phyloP scores from a whole-genome alignment of 2,113 vertebrate species.

The Panthera tigris region DNA sequence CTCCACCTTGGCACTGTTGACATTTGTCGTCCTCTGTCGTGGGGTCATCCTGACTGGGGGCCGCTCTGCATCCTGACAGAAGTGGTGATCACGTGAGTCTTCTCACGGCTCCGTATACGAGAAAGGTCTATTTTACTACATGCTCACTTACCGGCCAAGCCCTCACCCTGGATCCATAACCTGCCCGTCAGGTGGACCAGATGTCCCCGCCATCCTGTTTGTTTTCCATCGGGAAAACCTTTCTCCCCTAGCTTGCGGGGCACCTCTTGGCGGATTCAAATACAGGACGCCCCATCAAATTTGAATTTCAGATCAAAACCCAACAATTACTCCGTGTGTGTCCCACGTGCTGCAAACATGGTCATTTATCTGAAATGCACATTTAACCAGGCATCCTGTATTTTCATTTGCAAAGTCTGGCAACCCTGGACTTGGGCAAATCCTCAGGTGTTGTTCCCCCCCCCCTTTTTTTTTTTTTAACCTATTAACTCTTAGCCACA shows the following conservation, averaged over 20 bases:
- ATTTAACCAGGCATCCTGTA: neutral
- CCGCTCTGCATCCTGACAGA: accelerated
- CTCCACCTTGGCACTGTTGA: accelerated
- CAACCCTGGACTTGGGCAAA: neutral
- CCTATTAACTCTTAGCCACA: neutral
- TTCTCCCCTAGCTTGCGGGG: neutral
- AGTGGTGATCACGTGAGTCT: accelerated
- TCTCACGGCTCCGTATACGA: no score
- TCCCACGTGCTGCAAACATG: neutral
- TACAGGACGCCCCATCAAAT: neutral
- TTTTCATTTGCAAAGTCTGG: neutral
- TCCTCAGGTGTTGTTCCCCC: neutral
- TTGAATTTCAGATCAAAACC: neutral
- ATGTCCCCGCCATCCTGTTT: neutral
- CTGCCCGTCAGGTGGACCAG: neutral
- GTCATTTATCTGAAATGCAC: neutral
- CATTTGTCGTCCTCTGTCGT: accelerated
- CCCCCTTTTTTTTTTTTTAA: neutral
- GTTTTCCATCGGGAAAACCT: accelerated
- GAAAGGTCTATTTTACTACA: neutral
- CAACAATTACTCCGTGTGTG: no score
- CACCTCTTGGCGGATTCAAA: neutral
- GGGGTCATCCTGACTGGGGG: no score
- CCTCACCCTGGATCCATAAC: accelerated
- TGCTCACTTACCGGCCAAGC: neutral